Evolutionary conservation across 2,113 vertebrate genomes (phyloP).

Genomic region (Indicator indicator): DNA sequence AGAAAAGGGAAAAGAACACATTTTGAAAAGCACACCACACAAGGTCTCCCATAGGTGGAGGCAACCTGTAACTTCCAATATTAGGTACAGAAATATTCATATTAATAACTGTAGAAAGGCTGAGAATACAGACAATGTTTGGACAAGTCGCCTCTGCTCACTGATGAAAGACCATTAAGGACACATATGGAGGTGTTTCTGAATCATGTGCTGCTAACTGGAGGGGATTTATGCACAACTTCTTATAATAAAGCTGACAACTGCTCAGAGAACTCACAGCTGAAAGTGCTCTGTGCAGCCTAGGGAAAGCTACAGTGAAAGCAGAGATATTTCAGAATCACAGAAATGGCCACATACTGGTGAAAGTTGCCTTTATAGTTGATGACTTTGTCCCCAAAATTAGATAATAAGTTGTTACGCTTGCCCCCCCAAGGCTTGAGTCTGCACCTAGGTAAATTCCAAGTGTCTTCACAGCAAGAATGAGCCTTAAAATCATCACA

Average conservation of each 20-base stretch:
- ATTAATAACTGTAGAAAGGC: neutral
- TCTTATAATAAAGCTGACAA: neutral
- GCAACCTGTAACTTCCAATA: neutral
- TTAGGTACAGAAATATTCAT: neutral
- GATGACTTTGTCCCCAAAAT: neutral
- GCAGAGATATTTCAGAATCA: neutral
- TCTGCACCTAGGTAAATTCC: neutral
- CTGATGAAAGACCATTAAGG: neutral
- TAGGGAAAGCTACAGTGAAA: neutral
- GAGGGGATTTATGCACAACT: neutral
- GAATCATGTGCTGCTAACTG: neutral
- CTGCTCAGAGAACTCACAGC: neutral
- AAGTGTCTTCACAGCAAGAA: neutral
- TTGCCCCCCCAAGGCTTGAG: neutral
- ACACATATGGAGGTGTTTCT: neutral
- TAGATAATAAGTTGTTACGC: neutral
- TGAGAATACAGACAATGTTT: neutral
- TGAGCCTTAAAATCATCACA: neutral
- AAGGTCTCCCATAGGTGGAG: neutral
- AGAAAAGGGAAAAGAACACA: neutral
- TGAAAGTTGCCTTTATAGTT: neutral
- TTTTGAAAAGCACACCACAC: neutral
- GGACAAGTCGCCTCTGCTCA: neutral
- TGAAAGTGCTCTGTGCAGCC: neutral
- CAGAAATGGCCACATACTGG: neutral